phyloP scores from a whole-genome alignment of 2,113 vertebrate genomes.

The Corythornis madagascariensis region DNA sequence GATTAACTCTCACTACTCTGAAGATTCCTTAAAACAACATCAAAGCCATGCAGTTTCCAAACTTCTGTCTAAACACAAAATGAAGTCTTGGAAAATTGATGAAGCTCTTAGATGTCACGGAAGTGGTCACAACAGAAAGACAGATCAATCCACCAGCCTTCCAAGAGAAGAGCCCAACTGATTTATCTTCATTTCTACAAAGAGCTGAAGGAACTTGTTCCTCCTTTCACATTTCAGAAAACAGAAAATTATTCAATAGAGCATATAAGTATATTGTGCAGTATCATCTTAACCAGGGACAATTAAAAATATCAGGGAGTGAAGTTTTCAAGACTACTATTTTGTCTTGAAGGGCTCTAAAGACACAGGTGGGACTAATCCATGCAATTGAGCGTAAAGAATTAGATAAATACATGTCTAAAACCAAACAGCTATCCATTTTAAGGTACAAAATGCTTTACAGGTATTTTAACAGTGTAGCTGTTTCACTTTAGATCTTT shows the following conservation, averaged over 20 bases:
- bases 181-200: background rate
- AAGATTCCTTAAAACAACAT: background rate
- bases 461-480: background rate
- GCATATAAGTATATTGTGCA: background rate
- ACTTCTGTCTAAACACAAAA: background rate
- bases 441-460: background rate
- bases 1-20: conserved; percentile 43
- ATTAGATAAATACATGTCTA: background rate
- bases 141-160: background rate
- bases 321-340: background rate
- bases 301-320: background rate
- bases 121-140: background rate
- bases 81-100: background rate
- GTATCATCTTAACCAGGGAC: background rate
- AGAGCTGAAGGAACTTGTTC: background rate
- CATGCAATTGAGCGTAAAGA: background rate
- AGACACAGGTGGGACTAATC: background rate
- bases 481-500: background rate
- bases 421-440: background rate
- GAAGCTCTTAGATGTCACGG: background rate
- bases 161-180: background rate
- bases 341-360: background rate
- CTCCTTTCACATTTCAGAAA: background rate
- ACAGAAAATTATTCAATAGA: background rate
- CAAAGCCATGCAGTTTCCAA: background rate